Evolutionary conservation across 2,888 invertebrate genomes (phyloP).

Genomic region (Heliconius cydno): DNA sequence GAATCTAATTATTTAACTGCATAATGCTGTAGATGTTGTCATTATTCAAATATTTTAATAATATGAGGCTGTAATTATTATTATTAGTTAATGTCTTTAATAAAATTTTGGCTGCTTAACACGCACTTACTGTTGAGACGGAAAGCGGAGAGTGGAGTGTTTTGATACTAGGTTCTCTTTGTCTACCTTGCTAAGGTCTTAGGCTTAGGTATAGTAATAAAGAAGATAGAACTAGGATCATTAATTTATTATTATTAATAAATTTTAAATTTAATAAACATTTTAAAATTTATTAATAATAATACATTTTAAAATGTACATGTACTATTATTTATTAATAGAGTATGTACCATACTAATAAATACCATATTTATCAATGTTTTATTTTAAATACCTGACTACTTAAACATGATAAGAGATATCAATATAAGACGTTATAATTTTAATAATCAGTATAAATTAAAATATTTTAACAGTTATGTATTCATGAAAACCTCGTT

Average conservation of each 20-base stretch:
- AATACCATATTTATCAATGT: neutral
- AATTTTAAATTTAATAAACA: too few relatives aligned
- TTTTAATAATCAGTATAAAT: neutral
- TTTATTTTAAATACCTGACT: neutral
- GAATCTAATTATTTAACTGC: slow-evolving; percentile 35
- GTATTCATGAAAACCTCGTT: neutral
- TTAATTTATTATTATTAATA: too few relatives aligned
- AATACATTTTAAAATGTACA: too few relatives aligned
- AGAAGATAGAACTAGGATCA: too few relatives aligned
- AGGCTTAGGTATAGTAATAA: too few relatives aligned
- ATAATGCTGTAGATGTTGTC: slow-evolving; percentile 28
- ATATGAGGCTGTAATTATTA: neutral
- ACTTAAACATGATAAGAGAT: neutral
- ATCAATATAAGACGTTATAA: neutral
- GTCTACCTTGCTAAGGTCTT: too few relatives aligned
- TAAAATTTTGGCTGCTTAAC: neutral
- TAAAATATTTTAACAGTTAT: neutral
- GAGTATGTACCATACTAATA: neutral
- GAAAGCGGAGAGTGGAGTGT: neutral
- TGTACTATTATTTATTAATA: too few relatives aligned
- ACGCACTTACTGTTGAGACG: neutral
- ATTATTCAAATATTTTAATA: slow-evolving; percentile 29
- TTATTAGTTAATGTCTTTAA: neutral
- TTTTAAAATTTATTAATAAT: too few relatives aligned
- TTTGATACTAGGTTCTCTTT: neutral